Evolutionary conservation across 2,113 vertebrate genomes (phyloP), one percentile per base, ranked within the genome.

Genomic region (Acrocephalus arundinaceus): DNA sequence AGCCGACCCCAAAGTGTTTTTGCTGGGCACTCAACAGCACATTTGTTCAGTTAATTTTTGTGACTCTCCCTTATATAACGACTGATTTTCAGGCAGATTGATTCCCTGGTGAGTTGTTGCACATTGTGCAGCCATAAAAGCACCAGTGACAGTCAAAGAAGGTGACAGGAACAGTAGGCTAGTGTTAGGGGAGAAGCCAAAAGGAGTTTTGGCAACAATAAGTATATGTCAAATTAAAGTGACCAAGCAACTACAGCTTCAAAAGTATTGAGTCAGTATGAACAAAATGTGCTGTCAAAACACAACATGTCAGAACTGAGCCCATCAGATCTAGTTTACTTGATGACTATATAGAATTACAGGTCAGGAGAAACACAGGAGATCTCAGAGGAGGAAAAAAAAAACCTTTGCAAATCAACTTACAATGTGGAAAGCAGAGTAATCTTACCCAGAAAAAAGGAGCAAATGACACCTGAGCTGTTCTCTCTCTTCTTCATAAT

Each of bases 201-300:
- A 96, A 93, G 95, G 96, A 96, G 90, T 90, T 97, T 80, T 87
- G 96, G 95, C 95, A 96, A 91, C 91, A 81, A 7, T 67, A 90
- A 61, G 80, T 93, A 3, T 54, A 93, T 74, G 80, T 90, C 95
- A 94, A 94, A 93, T 89, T 93, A 85, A 96, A 97, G 95, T 96
- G 96, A 95, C 96, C 96, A 93, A 81, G 89, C 94, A 96, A 87
- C 92, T 92, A 90, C 12, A 3, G 95, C 92, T 94, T 97, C 92
- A 85, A 19, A 91, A 97, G 85, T 96, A 93, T 96, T 94, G 95
- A 95, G 94, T 97, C 95, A 97, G 65, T 89, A 94, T 37, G 73
- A 97, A 93, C 89, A 95, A 96, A 97, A 96, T 85, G 93, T 72
- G 86, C 95, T 96, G 95, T 97, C 96, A 97, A 96, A 97, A 97